These are phyloP conservation scores for Champsocephalus gunnari DNA, from an alignment of 2,797 vertebrate species.

Conservation along the genomic window DNA sequence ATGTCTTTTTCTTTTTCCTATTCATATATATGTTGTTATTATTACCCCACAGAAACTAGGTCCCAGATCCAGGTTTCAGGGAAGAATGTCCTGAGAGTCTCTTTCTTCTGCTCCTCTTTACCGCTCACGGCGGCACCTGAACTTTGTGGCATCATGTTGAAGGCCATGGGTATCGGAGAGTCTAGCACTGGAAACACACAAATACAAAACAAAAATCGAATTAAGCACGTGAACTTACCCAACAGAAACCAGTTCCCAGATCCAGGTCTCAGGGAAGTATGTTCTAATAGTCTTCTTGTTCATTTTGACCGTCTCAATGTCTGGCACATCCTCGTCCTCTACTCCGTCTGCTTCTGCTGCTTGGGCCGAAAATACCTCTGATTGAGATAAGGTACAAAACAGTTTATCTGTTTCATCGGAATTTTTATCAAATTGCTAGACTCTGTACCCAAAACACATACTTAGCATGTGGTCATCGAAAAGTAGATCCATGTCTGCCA, in stretches of 20 bases:
- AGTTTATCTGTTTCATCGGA: too few species aligned
- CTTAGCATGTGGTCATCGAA: too few species aligned
- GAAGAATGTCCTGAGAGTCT: slow-evolving; percentile 78
- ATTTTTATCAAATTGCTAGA: too few species aligned
- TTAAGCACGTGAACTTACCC: slow-evolving; percentile 46
- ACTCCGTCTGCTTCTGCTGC: background rate
- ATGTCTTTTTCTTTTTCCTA: background rate
- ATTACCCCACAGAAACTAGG: slow-evolving; percentile 85
- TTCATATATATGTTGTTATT: slow-evolving; percentile 11
- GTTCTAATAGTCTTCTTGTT: slow-evolving; percentile 50
- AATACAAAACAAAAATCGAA: background rate
- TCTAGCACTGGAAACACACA: slow-evolving; percentile 37
- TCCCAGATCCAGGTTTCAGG: slow-evolving; percentile 89
- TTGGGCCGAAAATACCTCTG: too few species aligned
- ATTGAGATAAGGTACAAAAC: too few species aligned
- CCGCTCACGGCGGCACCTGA: fast-evolving
- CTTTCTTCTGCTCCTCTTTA: slow-evolving; percentile 35
- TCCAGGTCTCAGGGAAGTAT: slow-evolving; percentile 66
- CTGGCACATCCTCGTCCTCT: background rate
- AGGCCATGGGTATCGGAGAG: slow-evolving; percentile 44
- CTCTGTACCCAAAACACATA: too few species aligned
- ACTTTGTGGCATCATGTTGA: slow-evolving; percentile 44
- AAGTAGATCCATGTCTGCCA: too few species aligned
- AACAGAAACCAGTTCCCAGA: slow-evolving; percentile 60
- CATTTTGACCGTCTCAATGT: background rate